These are phyloP conservation scores for Euplagia quadripunctaria DNA, from an alignment of 2,888 invertebrate genomes.

Conservation along the genomic window DNA sequence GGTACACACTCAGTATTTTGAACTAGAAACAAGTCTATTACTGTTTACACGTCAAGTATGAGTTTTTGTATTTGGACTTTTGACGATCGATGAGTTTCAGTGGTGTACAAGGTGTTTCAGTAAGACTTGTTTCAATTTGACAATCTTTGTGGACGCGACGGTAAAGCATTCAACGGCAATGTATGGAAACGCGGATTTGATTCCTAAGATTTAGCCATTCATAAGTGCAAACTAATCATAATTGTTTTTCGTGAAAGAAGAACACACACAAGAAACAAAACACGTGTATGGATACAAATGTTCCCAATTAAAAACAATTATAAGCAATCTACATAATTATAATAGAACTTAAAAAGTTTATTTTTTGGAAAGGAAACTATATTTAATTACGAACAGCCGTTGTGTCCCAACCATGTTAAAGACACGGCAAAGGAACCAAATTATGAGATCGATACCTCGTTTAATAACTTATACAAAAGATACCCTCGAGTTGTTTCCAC, in stretches of 20 bases:
- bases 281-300: not conserved
- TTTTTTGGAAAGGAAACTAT: not conserved
- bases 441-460: slow-evolving; percentile 13
- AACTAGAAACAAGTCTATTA: not conserved
- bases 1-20: slow-evolving; percentile 43
- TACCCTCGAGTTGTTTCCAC: slow-evolving; percentile 5
- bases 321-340: not conserved
- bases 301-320: not conserved
- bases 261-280: not conserved
- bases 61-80: not conserved
- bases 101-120: too few relatives aligned
- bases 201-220: too few relatives aligned
- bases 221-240: not conserved
- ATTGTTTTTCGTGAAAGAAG: not conserved
- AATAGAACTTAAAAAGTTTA: not conserved
- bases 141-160: too few relatives aligned
- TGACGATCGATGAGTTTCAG: too few relatives aligned
- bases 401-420: slow-evolving; percentile 9
- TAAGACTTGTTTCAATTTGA: too few relatives aligned
- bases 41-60: not conserved
- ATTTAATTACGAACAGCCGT: slow-evolving; percentile 10
- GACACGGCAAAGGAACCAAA: not conserved
- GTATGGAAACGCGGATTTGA: too few relatives aligned
- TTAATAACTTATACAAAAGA: slow-evolving; percentile 17
- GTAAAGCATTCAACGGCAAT: too few relatives aligned